Base-by-base conservation (phyloP, 2,113 vertebrate species). In the Erythrocebus patas region DNA sequence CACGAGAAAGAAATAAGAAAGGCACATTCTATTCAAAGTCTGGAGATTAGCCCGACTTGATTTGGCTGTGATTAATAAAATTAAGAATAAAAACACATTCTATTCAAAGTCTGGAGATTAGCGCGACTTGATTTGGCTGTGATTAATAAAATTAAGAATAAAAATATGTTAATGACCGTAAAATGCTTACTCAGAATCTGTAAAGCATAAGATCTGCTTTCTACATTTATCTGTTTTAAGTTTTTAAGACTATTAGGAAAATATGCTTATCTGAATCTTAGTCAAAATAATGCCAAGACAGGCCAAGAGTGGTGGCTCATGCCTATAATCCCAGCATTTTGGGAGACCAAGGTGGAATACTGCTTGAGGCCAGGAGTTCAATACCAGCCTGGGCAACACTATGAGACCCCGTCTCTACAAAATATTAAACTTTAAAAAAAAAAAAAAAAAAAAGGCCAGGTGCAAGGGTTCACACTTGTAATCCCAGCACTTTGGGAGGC, bases 121-220 rank as follows among this genome's bases (percentile, higher is more conserved):
- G 11, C 55, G 64, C 35, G 40, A 81, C 85, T 72, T 35, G 16
- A 73, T 88, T 66, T 78, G 22, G 52, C 81, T 93, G 50, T 81
- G 40, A 75, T 73, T 89, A 88, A 95, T 64, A 92, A 94, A 79
- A 82, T 64, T 55, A 96, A 88, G 75, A 97, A 48, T 90, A 38
- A 93, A 90, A 95, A 76, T 76, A 82, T 83, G 11, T 30, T 55
- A 78, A 68, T 88, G 59, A 81, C 17, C 43, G 57, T 88, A 43
- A 82, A 91, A 91, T 61, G 50, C 18, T 30, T 80, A 20, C 30
- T 91, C 25, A 92, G 32, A 35, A 52, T 64, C 35, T 64, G 50
- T 95, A 59, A 64, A 73, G 10, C 38, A 70, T 3, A 61, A 18
- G 82, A 50, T 82, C 81, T 32, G 14, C 22, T 50, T 80, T 81